These are phyloP conservation scores for Zaprionus ghesquierei DNA, from an alignment of 1,140 invertebrate species.

Conservation along the genomic window DNA sequence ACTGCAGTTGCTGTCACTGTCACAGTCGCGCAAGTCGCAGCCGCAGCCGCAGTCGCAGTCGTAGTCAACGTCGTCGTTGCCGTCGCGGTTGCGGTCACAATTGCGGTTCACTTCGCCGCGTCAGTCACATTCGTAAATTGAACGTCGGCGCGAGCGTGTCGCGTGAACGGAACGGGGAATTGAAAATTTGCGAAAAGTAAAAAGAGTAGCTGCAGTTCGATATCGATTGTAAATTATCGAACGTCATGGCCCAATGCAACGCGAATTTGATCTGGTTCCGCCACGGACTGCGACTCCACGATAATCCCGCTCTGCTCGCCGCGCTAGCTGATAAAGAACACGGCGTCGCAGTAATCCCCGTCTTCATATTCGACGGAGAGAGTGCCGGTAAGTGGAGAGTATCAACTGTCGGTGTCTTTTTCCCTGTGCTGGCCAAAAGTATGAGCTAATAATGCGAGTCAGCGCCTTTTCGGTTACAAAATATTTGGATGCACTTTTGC, in stretches of 20 bases:
- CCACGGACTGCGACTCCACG: constrained; percentile 89
- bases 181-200: background rate
- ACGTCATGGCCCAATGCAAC: constrained; percentile 22
- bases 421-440: constrained; percentile 1
- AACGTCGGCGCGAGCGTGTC: constrained; percentile 47
- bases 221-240: background rate
- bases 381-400: constrained; percentile 84
- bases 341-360: constrained; percentile 84
- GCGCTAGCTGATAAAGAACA: constrained; percentile 84
- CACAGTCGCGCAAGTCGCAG: background rate
- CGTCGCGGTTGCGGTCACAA: background rate
- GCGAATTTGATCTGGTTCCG: constrained; percentile 86
- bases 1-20: constrained; percentile 9
- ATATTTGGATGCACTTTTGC: too few species aligned
- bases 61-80: constrained; percentile 4
- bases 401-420: background rate
- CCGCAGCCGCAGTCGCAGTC: constrained; percentile 6
- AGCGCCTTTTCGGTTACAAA: constrained; percentile 48
- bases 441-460: constrained; percentile 52
- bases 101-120: constrained; percentile 16
- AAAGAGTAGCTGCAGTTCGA: background rate
- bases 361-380: constrained; percentile 90
- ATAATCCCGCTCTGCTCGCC: constrained; percentile 88
- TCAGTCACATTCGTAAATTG: constrained; percentile 56
- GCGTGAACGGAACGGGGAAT: constrained; percentile 14